phyloP scores from a whole-genome alignment of 2,797 vertebrate genomes.

The Champsocephalus esox region DNA sequence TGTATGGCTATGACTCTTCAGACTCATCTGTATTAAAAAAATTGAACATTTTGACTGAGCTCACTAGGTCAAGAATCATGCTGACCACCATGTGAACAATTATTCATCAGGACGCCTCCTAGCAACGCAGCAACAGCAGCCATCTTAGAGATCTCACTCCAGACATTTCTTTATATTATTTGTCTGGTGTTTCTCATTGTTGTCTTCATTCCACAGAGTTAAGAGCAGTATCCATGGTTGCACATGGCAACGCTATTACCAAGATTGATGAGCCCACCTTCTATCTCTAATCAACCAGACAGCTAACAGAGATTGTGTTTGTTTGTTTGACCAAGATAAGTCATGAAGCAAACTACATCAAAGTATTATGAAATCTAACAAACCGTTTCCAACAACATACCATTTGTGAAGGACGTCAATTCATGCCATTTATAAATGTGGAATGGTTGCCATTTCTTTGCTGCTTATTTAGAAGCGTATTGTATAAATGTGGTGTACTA shows the following conservation, averaged over 20 bases:
- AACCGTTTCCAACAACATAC: background rate
- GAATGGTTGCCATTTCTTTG: background rate
- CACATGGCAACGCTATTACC: slow-evolving; percentile 44
- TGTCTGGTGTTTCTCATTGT: slow-evolving; percentile 69
- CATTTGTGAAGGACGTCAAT: background rate
- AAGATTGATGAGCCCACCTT: slow-evolving; percentile 20
- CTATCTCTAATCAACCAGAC: slow-evolving; percentile 23
- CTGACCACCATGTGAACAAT: slow-evolving; percentile 64
- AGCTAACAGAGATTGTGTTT: slow-evolving; percentile 14
- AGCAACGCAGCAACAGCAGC: slow-evolving; percentile 47
- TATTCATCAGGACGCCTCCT: slow-evolving; percentile 58
- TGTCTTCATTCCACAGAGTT: slow-evolving; percentile 71
- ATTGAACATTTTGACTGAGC: background rate
- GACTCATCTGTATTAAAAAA: background rate
- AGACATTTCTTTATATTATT: slow-evolving; percentile 67
- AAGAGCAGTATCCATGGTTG: slow-evolving; percentile 61
- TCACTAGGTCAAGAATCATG: slow-evolving; percentile 20
- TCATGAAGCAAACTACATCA: no score
- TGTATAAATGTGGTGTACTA: background rate
- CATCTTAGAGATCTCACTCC: slow-evolving; percentile 31
- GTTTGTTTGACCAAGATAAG: background rate
- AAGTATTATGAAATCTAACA: no score
- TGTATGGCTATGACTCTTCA: background rate
- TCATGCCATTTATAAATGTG: background rate
- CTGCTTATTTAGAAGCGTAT: background rate